Evolutionary conservation across 2,113 vertebrate species (phyloP).

Genomic region (Anoura caudifer): DNA sequence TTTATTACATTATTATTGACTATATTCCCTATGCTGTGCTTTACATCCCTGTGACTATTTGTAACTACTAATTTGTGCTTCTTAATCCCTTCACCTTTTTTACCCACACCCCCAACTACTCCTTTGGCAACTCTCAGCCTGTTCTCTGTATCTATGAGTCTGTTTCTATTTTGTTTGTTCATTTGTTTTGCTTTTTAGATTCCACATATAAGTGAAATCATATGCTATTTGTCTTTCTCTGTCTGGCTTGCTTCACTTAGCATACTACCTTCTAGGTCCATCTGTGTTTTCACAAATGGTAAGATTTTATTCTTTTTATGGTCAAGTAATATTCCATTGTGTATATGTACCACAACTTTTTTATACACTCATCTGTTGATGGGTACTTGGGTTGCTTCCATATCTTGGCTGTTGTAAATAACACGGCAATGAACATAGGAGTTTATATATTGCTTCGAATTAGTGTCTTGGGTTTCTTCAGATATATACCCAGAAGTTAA

Average conservation of each 20-base stretch:
- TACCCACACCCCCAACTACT: background rate
- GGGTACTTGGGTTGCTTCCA: background rate
- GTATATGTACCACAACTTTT: background rate
- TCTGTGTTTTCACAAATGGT: background rate
- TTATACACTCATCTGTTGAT: background rate
- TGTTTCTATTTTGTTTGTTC: background rate
- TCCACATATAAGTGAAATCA: background rate
- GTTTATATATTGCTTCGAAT: background rate
- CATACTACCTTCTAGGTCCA: background rate
- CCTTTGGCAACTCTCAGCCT: background rate
- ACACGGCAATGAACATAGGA: background rate
- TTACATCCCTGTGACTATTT: background rate
- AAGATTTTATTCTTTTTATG: constrained; percentile 12
- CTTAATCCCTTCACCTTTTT: background rate
- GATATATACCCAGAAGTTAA: background rate
- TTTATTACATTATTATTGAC: background rate
- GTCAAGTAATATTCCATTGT: background rate
- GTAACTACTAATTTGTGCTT: background rate
- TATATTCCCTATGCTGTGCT: background rate
- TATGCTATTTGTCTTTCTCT: background rate
- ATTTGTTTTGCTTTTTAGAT: background rate
- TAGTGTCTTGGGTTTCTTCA: background rate
- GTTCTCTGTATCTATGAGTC: background rate
- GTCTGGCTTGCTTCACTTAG: background rate
- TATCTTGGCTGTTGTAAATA: background rate